Evolutionary conservation across 2,797 vertebrate species (phyloP).

Genomic region (Scomberomorus guttatus): DNA sequence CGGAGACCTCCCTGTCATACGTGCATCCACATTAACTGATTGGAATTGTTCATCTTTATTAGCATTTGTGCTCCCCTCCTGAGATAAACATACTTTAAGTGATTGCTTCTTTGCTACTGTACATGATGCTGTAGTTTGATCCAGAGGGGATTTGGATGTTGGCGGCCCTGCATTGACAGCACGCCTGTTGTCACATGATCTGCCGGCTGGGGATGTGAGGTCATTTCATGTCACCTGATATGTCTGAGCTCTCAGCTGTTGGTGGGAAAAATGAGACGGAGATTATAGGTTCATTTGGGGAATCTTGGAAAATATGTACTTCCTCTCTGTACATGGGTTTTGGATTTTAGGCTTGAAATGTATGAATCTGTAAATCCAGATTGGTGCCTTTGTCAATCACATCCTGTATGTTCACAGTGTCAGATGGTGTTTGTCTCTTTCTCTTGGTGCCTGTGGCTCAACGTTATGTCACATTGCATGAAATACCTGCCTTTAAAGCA

Average conservation of each 20-base stretch:
- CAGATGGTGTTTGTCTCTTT: slow-evolving; percentile 30
- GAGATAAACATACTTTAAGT: slow-evolving; percentile 77
- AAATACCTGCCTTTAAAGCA: slow-evolving; percentile 13
- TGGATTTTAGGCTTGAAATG: slow-evolving; percentile 38
- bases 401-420: slow-evolving; percentile 22
- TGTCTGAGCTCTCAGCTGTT: slow-evolving; percentile 73
- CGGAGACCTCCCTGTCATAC: slow-evolving; percentile 45
- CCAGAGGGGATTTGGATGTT: slow-evolving; percentile 75
- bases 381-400: slow-evolving; percentile 44
- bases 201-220: slow-evolving; percentile 54
- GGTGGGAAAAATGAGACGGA: slow-evolving; percentile 64
- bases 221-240: slow-evolving; percentile 74
- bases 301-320: slow-evolving; percentile 60
- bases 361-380: slow-evolving; percentile 44
- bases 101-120: slow-evolving; percentile 77
- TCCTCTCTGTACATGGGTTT: slow-evolving; percentile 40
- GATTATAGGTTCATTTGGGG: slow-evolving; percentile 73
- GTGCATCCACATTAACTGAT: slow-evolving; percentile 78
- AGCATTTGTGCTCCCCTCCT: slow-evolving; percentile 67
- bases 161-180: slow-evolving; percentile 17
- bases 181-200: slow-evolving; percentile 75
- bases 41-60: slow-evolving; percentile 78
- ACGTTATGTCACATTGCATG: neutral
- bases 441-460: slow-evolving; percentile 19
- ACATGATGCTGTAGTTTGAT: slow-evolving; percentile 75